Evolutionary conservation across 2,888 invertebrate species (phyloP).

Genomic region (Caenorhabditis sulstoni): DNA sequence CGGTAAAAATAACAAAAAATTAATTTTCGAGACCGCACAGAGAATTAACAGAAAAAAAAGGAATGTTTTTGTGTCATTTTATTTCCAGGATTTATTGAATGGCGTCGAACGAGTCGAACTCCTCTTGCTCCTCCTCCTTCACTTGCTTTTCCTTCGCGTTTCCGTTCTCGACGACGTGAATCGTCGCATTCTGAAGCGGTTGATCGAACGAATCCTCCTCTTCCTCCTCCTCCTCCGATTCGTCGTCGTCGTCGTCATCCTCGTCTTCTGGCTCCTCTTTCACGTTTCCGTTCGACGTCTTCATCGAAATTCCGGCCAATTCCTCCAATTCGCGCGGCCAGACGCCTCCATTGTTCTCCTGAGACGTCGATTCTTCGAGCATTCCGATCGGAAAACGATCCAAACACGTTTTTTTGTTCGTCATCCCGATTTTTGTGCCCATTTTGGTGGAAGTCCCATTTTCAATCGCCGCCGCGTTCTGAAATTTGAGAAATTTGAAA

Average conservation of each 20-base stretch:
- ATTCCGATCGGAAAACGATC: slow-evolving; percentile 45
- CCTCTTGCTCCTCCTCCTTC: neutral
- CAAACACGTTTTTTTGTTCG: slow-evolving; percentile 16
- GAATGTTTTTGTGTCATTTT: too few relatives aligned
- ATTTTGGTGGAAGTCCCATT: too few relatives aligned
- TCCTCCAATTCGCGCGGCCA: slow-evolving; percentile 30
- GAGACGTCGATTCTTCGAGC: slow-evolving; percentile 39
- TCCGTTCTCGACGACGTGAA: too few relatives aligned
- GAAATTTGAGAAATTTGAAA: neutral
- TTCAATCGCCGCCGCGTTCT: too few relatives aligned
- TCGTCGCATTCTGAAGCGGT: neutral
- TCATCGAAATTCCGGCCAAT: slow-evolving; percentile 1
- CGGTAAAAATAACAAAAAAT: too few relatives aligned
- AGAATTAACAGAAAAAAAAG: too few relatives aligned
- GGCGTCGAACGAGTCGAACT: slow-evolving; percentile 21
- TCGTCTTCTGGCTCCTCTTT: slow-evolving; percentile 10
- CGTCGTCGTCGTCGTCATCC: slow-evolving; percentile 1
- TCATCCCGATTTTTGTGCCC: neutral
- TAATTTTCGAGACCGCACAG: too few relatives aligned
- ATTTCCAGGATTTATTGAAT: neutral
- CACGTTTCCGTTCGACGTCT: neutral
- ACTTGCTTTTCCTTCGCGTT: too few relatives aligned
- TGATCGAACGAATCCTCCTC: slow-evolving; percentile 39
- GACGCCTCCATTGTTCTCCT: slow-evolving; percentile 13
- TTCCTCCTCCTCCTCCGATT: neutral